Evolutionary conservation across 2,797 vertebrate genomes (phyloP).

Genomic region (Leuciscus waleckii): DNA sequence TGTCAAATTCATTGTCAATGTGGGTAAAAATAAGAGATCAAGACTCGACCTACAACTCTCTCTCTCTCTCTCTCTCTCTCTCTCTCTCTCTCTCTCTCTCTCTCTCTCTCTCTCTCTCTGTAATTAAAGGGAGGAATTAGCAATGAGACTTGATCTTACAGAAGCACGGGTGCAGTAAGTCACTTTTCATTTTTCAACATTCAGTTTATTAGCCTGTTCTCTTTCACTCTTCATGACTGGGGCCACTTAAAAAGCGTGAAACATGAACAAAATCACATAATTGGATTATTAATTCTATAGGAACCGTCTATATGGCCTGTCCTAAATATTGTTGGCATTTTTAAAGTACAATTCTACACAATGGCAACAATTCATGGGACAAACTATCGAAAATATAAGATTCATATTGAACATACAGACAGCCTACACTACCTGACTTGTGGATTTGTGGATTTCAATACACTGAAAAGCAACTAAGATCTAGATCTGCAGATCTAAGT

Average conservation of each 20-base stretch:
- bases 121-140: slow-evolving; percentile 83
- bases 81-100: neutral
- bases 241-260: neutral
- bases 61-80: neutral
- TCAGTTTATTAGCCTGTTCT: neutral
- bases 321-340: neutral
- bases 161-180: slow-evolving; percentile 89
- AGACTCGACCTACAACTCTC: neutral
- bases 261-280: neutral
- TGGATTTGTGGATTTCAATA: neutral
- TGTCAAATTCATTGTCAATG: neutral
- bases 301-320: too few relatives aligned
- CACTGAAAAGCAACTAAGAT: neutral
- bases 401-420: neutral
- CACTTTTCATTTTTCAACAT: slow-evolving; percentile 4
- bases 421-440: too few relatives aligned
- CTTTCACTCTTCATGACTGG: neutral
- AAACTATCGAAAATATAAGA: neutral
- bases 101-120: neutral
- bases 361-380: neutral
- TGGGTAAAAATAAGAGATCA: neutral
- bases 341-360: neutral
- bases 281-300: neutral
- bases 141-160: slow-evolving; percentile 87
- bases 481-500: too few relatives aligned